Percentiles rank a stretch among this genome's conserved stretches.
Evolutionary conservation across 2,888 invertebrate genomes (phyloP).

Genomic region (Cheiracanthium punctorium): DNA sequence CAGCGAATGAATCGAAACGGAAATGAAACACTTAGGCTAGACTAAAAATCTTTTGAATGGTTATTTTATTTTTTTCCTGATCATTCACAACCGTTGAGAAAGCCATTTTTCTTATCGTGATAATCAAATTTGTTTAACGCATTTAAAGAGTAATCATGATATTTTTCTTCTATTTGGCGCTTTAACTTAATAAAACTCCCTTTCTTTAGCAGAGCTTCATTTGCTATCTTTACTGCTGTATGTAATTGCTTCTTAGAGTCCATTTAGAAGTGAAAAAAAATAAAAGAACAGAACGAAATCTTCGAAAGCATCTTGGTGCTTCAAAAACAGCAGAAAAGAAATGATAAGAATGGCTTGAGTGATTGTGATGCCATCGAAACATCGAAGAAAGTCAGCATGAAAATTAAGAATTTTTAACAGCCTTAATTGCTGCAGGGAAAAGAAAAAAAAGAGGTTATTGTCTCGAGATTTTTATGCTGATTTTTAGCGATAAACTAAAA

Average conservation of each 20-base stretch:
- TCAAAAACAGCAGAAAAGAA: not conserved
- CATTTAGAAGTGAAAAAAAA: constrained; percentile 5
- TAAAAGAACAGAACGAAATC: no score
- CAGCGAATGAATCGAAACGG: not conserved
- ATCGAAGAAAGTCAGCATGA: not conserved
- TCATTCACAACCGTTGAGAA: not conserved
- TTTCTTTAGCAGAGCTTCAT: constrained; percentile 11
- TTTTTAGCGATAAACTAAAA: not conserved
- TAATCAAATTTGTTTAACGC: constrained; percentile 15
- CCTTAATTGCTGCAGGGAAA: not conserved
- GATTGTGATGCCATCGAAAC: not conserved
- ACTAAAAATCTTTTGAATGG: no score
- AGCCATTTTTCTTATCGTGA: not conserved
- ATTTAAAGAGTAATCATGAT: constrained; percentile 13
- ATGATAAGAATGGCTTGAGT: constrained; percentile 9
- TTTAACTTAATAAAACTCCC: constrained; percentile 56
- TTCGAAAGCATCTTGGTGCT: not conserved
- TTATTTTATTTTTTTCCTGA: not conserved
- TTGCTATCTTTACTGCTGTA: not conserved
- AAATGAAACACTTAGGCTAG: not conserved
- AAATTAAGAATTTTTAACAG: not conserved
- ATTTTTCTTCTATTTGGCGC: not conserved
- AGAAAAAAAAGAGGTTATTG: not conserved
- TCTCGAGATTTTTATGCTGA: not conserved
- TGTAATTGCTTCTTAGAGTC: constrained; percentile 7